These are phyloP conservation scores for Oithona nana DNA, from an alignment of 2,888 invertebrate genomes.

Conservation along the genomic window DNA sequence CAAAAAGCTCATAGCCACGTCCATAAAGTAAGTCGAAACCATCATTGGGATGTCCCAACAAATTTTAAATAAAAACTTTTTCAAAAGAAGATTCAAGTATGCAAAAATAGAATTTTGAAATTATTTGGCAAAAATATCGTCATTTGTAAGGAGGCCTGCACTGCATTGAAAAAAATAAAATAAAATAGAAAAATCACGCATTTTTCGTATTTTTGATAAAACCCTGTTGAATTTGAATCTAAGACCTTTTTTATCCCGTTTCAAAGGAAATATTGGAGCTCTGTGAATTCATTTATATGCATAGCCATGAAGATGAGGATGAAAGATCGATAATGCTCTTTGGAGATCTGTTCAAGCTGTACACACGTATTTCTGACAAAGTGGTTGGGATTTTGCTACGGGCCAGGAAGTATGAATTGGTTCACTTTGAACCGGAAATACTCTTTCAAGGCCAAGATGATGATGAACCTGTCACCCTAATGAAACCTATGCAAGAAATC, in stretches of 20 bases:
- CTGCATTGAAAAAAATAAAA: too few relatives aligned
- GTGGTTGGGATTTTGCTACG: conserved; percentile 12
- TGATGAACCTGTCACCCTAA: not conserved
- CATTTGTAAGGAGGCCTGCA: too few relatives aligned
- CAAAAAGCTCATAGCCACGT: conserved; percentile 7
- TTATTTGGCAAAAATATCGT: too few relatives aligned
- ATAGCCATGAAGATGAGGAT: not conserved
- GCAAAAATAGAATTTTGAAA: too few relatives aligned
- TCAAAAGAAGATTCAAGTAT: too few relatives aligned
- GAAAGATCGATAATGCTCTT: not conserved
- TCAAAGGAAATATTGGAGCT: conserved; percentile 12
- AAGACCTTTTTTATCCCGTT: not conserved
- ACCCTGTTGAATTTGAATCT: too few relatives aligned
- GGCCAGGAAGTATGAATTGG: conserved; percentile 15
- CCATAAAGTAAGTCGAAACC: too few relatives aligned
- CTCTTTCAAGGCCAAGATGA: conserved; percentile 16
- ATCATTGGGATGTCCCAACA: too few relatives aligned
- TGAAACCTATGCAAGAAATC: conserved; percentile 5
- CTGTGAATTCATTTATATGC: conserved; percentile 11
- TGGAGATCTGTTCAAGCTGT: conserved; percentile 11
- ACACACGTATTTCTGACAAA: conserved; percentile 13
- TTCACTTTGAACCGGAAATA: conserved; percentile 15
- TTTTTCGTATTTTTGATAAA: too few relatives aligned
- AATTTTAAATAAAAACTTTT: too few relatives aligned
- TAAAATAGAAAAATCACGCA: too few relatives aligned